Conservation (phyloP, 2,888 invertebrate species). For the Apeira syringaria region DNA sequence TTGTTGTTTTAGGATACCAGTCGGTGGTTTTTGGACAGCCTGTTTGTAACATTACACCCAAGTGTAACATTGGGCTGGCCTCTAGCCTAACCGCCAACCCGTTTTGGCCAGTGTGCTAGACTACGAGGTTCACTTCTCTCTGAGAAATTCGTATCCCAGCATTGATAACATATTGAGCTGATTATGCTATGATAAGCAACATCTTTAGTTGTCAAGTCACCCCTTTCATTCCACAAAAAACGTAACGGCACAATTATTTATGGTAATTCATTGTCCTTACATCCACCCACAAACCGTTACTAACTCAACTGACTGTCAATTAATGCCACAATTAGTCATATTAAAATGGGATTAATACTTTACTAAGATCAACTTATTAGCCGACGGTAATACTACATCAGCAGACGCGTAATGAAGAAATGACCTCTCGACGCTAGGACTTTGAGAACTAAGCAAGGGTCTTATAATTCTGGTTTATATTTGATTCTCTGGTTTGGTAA, state of each 20-base stretch:
- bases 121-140: too few relatives aligned
- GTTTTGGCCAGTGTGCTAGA: too few relatives aligned
- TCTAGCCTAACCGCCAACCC: too few relatives aligned
- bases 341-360: conserved; percentile 75
- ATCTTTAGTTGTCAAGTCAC: conserved; percentile 25
- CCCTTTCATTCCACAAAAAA: conserved; percentile 10
- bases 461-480: background rate
- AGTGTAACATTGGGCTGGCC: too few relatives aligned
- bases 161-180: too few relatives aligned
- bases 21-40: too few relatives aligned
- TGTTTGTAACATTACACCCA: too few relatives aligned
- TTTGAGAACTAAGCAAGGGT: background rate
- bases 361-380: conserved; percentile 50
- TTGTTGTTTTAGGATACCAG: too few relatives aligned
- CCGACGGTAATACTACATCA: conserved; percentile 35
- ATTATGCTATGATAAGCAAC: too few relatives aligned
- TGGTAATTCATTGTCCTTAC: conserved; percentile 20
- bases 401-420: background rate
- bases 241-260: conserved; percentile 15
- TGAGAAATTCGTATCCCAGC: too few relatives aligned
- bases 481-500: background rate
- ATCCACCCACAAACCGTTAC: conserved; percentile 36
- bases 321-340: conserved; percentile 70
- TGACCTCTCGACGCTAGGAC: conserved; percentile 1
- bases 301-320: conserved; percentile 47